A percentile compares a stretch with the other conserved stretches of the same genome.
phyloP scores from a whole-genome alignment of 2,797 vertebrate genomes.

The Periparus ater region DNA sequence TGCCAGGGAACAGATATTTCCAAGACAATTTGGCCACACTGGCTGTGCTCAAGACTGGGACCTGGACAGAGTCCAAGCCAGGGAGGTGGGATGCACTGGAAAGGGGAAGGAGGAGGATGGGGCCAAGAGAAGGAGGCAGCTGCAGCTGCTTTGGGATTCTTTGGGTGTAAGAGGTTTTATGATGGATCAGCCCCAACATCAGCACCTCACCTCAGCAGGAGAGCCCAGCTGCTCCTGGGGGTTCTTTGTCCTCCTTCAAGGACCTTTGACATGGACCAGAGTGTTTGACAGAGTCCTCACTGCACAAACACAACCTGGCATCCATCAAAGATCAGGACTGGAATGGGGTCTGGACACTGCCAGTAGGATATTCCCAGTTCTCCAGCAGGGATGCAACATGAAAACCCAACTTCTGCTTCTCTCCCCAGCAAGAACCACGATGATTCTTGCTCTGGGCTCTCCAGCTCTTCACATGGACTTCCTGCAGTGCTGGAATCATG shows the following conservation, averaged over 20 bases:
- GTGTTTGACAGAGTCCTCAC: background rate
- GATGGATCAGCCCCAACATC: background rate
- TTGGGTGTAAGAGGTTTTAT: background rate
- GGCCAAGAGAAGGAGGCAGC: background rate
- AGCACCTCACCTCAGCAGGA: background rate
- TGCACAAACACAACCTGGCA: background rate
- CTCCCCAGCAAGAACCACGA: background rate
- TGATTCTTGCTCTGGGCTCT: background rate
- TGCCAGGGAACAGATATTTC: background rate
- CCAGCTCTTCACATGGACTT: background rate
- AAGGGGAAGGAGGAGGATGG: background rate
- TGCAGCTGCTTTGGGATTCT: background rate
- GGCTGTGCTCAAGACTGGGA: accelerated
- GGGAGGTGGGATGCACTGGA: background rate
- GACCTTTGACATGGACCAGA: background rate
- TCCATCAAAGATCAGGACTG: background rate
- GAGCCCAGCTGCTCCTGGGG: accelerated
- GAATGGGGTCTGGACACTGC: background rate
- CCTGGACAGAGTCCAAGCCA: background rate
- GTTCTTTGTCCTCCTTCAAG: background rate
- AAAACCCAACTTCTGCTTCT: background rate
- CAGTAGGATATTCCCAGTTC: background rate
- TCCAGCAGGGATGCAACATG: background rate
- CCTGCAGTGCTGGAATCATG: background rate
- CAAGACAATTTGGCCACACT: background rate